These are phyloP conservation scores for Girardinichthys multiradiatus DNA, from an alignment of 2,113 vertebrate genomes.

Conservation along the genomic window DNA sequence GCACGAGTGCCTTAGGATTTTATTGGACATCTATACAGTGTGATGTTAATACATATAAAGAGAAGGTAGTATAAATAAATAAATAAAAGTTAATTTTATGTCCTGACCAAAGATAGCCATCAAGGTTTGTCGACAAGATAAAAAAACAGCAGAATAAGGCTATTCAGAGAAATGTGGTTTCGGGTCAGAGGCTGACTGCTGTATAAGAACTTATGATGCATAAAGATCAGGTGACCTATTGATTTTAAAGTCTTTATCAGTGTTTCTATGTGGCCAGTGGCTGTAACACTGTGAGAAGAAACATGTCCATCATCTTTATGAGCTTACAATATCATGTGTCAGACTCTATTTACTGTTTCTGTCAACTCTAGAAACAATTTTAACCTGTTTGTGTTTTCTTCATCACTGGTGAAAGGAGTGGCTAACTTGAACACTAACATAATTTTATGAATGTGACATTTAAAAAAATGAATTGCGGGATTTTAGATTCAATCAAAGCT, in stretches of 20 bases:
- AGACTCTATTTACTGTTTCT: constrained; percentile 37
- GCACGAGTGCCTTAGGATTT: constrained; percentile 30
- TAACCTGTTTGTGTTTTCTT: constrained; percentile 32
- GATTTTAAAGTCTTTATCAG: constrained; percentile 68
- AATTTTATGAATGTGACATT: constrained; percentile 18
- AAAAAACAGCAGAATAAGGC: constrained; percentile 50
- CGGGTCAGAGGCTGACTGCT: constrained; percentile 70
- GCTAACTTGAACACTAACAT: not conserved
- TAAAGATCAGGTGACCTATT: constrained; percentile 69
- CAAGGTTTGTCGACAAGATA: constrained; percentile 47
- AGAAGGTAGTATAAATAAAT: constrained; percentile 28
- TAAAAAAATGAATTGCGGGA: constrained; percentile 2
- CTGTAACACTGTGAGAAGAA: constrained; percentile 45
- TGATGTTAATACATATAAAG: constrained; percentile 51
- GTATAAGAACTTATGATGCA: constrained; percentile 68
- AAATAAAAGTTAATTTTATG: constrained; percentile 42
- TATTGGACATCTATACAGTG: constrained; percentile 21
- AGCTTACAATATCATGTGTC: no score
- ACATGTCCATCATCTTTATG: constrained; percentile 70
- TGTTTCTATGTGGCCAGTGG: constrained; percentile 66
- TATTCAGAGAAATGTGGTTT: constrained; percentile 63
- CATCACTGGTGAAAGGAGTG: constrained; percentile 18
- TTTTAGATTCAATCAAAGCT: constrained; percentile 40
- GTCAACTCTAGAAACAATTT: constrained; percentile 9
- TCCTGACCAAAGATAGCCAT: constrained; percentile 50